These are phyloP conservation scores for Epirrhoe tristata DNA, from an alignment of 2,888 invertebrate species.

Conservation along the genomic window DNA sequence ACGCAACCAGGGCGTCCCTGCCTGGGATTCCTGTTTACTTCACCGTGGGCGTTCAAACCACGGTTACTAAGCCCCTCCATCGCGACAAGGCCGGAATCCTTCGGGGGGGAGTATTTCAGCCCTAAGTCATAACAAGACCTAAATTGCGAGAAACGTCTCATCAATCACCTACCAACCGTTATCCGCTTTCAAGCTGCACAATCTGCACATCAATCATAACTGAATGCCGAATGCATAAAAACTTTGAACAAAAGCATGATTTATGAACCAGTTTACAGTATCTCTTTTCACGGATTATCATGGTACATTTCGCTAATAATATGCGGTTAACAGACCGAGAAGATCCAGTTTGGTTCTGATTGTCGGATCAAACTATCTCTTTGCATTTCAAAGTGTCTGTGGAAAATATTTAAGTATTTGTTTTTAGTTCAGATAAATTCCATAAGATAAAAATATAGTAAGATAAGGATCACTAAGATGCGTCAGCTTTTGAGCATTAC, in stretches of 20 bases:
- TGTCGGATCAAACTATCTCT: slow-evolving; percentile 7
- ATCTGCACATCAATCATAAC: slow-evolving; percentile 51
- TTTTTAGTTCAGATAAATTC: no score
- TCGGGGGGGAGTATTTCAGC: no score
- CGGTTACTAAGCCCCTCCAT: no score
- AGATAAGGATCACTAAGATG: background rate
- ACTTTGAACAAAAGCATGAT: slow-evolving; percentile 42
- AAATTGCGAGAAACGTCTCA: slow-evolving; percentile 1
- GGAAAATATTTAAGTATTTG: no score
- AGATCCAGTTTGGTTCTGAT: slow-evolving; percentile 24
- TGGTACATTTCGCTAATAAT: slow-evolving; percentile 40
- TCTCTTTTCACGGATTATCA: slow-evolving; percentile 33
- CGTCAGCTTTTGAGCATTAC: no score
- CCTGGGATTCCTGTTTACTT: no score
- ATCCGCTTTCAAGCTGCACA: slow-evolving; percentile 10
- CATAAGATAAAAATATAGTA: no score
- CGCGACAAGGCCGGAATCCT: no score
- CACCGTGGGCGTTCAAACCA: no score
- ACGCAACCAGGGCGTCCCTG: no score
- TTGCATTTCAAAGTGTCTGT: background rate
- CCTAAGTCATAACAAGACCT: slow-evolving; percentile 4
- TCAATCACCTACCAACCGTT: slow-evolving; percentile 21
- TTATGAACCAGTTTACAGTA: slow-evolving; percentile 38
- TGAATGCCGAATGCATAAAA: slow-evolving; percentile 43
- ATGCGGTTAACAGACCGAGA: slow-evolving; percentile 26